Base-by-base conservation (phyloP, 1,140 invertebrate species). In the Drosophila pectinifera region DNA sequence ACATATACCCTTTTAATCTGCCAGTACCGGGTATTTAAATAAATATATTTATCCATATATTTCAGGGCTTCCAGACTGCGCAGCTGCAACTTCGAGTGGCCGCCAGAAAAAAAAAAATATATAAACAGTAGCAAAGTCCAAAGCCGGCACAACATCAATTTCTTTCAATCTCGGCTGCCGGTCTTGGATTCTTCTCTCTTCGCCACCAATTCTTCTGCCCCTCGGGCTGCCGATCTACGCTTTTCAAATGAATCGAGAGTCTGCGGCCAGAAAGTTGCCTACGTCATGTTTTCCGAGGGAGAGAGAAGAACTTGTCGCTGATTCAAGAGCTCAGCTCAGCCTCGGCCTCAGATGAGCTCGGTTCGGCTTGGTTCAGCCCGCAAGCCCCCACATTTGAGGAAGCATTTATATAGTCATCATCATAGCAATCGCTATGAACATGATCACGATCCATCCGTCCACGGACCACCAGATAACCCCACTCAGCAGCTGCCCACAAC, bases 181-280 rank as follows among this genome's bases (percentile, higher is more conserved):
- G 64, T 63, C 69, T 84, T 79, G 55, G 31, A 28, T 70, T 31
- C 51, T 72, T 31, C 51, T 5, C 42, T 48, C 56, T 36, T 53
- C 18, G 16, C 38, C 11, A 48, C 28, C 41, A 42, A 61, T 65
- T 76, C 26, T 55, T 51, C 43, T 49, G 20, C 14, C 45, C 59
- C 59, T 42, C 64, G 20, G 63, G 64, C 64, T 64, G 28, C 26
- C 31, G 36, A 14, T 78, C 69, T 75, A 75, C 73, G 75, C 61
- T 75, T 76, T 86, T 86, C 70, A 78, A 82, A 81, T 61, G 82
- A 67, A 67, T 69, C 24, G 46, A 38, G 48, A 36, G 20, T 36
- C 49, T 51, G 0, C 6, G 24, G 41, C 10, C 16, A 26, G 14
- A 61, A 79, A 79, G 42, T 63, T 84, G 80, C 80, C 80, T 67